Evolutionary conservation across 2,888 invertebrate genomes (phyloP), one percentile per base, ranked within the genome.

Genomic region (Strigamia crassipes): DNA sequence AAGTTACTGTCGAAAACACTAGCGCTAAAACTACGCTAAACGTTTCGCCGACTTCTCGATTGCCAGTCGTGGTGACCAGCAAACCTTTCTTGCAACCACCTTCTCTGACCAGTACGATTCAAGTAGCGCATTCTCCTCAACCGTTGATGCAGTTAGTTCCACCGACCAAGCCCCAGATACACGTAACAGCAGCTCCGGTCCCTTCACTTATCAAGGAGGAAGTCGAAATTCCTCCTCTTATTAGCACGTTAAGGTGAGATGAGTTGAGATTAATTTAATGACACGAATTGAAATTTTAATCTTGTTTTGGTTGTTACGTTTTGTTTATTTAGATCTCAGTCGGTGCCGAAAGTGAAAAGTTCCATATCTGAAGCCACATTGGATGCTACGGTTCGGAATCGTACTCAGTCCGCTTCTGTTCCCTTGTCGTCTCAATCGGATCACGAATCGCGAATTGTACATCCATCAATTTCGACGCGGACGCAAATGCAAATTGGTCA

Each of bases 401-500:
- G 83, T 38, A 51, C 83, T 31, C 81, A 83, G 61, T 83, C 83
- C 5, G 73, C 73, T 27, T 73, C 73, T 12, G 73, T 73, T 73
- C 73, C 73, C 27, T 18, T 83, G 21, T 78, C 73, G 56, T 42
- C 81, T 38, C 80, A 66, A 21, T 41, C 80, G 12, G 18, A 23
- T 46, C 38, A 42, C 4, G 27, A 82, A 2, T 82, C 23, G 18
- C 78, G 81, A 23, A 23, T 80, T 12, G 15, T 80, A 13, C 31
- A 46, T 27, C 79, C 80, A n/a, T 6, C 82, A 4, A 42, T 81
- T 41, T 80, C 83, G 9, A 79, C 83, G 21, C 81, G 82, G 31
- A 73, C 84, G 42, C 79, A 81, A n/a, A 81, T 80, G 15, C 83
- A 83, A 38, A 83, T 84, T 27, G 83, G 82, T 34, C 84, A 84